Conservation (phyloP, 2,113 vertebrate genomes). For the Anguilla rostrata region DNA sequence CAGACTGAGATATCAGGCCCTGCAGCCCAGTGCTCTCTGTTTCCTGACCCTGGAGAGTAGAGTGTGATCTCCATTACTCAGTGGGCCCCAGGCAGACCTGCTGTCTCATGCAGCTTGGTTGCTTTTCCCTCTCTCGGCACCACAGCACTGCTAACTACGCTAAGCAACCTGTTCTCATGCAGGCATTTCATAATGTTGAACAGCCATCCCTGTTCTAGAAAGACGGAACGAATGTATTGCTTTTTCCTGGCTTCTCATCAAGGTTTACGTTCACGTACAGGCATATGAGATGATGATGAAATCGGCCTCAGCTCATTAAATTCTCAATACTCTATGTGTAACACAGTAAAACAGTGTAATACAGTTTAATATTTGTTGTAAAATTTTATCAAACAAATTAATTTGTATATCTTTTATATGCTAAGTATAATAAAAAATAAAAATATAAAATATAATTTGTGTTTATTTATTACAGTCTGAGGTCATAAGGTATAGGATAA, state of each 20-base stretch:
- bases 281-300: background rate
- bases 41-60: conserved; percentile 2
- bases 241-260: background rate
- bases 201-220: background rate
- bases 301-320: background rate
- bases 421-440: too few relatives aligned
- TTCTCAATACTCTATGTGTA: background rate
- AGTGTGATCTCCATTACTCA: background rate
- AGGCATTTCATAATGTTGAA: background rate
- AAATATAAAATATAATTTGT: background rate
- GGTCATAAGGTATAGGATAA: background rate
- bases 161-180: background rate
- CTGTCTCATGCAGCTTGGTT: background rate
- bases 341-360: background rate
- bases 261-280: background rate
- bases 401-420: too few relatives aligned
- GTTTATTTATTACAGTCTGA: background rate
- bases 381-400: too few relatives aligned
- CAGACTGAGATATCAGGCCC: background rate
- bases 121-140: background rate
- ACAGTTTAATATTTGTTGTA: background rate
- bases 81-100: conserved; percentile 1
- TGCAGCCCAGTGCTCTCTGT: background rate
- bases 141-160: background rate
- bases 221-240: background rate